These are phyloP conservation scores for Malurus melanocephalus DNA, from an alignment of 2,113 vertebrate genomes.

Conservation along the genomic window DNA sequence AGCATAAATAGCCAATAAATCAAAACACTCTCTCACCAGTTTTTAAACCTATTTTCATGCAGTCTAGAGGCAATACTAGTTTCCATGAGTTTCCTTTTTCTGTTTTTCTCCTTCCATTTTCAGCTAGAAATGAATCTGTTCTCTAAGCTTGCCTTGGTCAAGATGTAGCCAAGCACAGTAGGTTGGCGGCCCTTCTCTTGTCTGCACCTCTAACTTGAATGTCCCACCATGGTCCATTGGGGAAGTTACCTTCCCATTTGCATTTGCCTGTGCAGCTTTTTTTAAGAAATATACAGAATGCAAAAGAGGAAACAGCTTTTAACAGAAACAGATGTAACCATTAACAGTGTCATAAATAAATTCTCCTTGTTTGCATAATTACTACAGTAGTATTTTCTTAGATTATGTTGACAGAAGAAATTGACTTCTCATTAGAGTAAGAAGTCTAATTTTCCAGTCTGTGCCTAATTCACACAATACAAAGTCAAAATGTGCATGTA, in stretches of 20 bases:
- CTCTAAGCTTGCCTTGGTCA: background rate
- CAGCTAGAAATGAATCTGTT: background rate
- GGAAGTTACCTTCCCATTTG: background rate
- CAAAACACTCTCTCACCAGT: background rate
- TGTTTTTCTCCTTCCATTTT: background rate
- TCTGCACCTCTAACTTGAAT: background rate
- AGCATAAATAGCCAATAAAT: background rate
- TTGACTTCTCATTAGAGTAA: background rate
- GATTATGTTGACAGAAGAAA: background rate
- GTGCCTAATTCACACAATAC: background rate
- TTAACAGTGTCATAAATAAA: background rate
- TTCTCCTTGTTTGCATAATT: background rate
- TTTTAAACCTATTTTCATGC: background rate
- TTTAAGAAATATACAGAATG: background rate
- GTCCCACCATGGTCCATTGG: fast-evolving
- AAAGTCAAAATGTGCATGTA: background rate
- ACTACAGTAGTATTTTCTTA: background rate
- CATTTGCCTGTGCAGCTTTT: background rate
- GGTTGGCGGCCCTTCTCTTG: background rate
- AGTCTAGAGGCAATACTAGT: background rate
- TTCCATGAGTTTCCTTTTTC: background rate
- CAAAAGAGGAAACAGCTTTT: background rate
- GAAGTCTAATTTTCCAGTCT: background rate
- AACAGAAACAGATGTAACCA: background rate
- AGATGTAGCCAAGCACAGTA: fast-evolving